Evolutionary conservation across 92 coral and sea anemone species (phyloP).

Genomic region (Diadumene lineata): DNA sequence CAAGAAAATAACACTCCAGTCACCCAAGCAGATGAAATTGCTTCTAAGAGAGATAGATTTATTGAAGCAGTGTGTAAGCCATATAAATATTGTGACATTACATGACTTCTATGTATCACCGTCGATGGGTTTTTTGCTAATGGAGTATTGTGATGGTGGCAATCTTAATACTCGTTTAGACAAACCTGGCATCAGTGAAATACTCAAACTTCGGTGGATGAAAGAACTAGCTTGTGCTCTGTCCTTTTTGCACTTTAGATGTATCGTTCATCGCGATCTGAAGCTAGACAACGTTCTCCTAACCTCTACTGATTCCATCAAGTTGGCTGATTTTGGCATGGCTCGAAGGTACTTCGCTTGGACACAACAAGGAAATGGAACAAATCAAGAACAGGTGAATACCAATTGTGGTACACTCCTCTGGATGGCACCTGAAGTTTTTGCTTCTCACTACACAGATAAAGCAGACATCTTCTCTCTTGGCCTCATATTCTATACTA

Average conservation of each 20-base stretch:
- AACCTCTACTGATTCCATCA: conserved; percentile 48
- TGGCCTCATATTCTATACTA: conserved; percentile 58
- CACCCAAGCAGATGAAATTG: conserved; percentile 61
- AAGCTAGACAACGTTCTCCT: conserved; percentile 78
- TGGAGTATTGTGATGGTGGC: conserved; percentile 73
- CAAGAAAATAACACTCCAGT: conserved; percentile 18
- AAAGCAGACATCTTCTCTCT: conserved; percentile 76
- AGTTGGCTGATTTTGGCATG: conserved; percentile 79
- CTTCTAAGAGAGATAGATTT: conserved; percentile 38
- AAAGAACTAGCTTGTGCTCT: conserved; percentile 56
- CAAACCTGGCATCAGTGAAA: conserved; percentile 30
- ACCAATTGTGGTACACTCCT: conserved; percentile 28
- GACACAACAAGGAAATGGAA: conserved; percentile 12
- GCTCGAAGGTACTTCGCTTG: conserved; percentile 44
- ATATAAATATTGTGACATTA: conserved; percentile 6
- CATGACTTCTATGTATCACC: not conserved
- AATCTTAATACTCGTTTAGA: conserved; percentile 59
- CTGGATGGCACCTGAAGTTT: conserved; percentile 83
- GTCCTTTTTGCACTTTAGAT: conserved; percentile 44
- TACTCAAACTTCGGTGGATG: conserved; percentile 63
- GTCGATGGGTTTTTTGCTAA: conserved; percentile 43
- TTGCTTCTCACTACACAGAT: conserved; percentile 43
- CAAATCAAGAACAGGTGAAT: conserved; percentile 12
- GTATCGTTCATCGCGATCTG: conserved; percentile 73
- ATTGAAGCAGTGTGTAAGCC: conserved; percentile 39